phyloP scores from a whole-genome alignment of 1,140 invertebrate species.

The Copidosoma floridanum region DNA sequence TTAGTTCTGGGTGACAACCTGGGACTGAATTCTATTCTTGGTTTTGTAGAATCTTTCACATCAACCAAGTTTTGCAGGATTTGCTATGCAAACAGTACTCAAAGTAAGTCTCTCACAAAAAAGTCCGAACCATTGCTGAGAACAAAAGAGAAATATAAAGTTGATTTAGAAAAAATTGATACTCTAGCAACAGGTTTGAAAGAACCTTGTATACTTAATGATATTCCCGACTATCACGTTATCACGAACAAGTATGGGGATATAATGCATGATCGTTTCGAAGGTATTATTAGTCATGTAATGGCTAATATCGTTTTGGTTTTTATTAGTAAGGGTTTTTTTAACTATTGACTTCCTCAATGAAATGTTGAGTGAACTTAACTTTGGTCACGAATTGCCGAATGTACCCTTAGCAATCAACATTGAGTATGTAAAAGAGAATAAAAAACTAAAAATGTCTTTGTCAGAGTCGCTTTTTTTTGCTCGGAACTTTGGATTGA shows the following conservation, averaged over 20 bases:
- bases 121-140: conserved; percentile 21
- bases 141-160: conserved; percentile 4
- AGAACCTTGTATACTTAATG: conserved; percentile 22
- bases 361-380: not conserved
- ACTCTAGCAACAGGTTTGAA: conserved; percentile 19
- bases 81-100: conserved; percentile 7
- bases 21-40: conserved; percentile 16
- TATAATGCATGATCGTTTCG: conserved; percentile 25
- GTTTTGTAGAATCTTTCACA: conserved; percentile 20
- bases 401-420: conserved; percentile 13
- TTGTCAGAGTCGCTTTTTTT: conserved; percentile 20
- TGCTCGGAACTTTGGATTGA: conserved; percentile 14
- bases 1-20: conserved; percentile 25
- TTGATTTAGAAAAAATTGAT: conserved; percentile 1
- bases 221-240: conserved; percentile 13
- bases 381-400: conserved; percentile 17
- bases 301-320: conserved; percentile 13
- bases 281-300: conserved; percentile 21
- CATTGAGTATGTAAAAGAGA: conserved; percentile 17
- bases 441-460: conserved; percentile 21
- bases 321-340: conserved; percentile 14
- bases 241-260: conserved; percentile 16
- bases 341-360: conserved; percentile 7
- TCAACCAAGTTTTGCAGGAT: conserved; percentile 20
- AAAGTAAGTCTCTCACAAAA: not conserved